Evolutionary conservation across 2,797 vertebrate genomes (phyloP).

Genomic region (Pseudochirops corinnae): DNA sequence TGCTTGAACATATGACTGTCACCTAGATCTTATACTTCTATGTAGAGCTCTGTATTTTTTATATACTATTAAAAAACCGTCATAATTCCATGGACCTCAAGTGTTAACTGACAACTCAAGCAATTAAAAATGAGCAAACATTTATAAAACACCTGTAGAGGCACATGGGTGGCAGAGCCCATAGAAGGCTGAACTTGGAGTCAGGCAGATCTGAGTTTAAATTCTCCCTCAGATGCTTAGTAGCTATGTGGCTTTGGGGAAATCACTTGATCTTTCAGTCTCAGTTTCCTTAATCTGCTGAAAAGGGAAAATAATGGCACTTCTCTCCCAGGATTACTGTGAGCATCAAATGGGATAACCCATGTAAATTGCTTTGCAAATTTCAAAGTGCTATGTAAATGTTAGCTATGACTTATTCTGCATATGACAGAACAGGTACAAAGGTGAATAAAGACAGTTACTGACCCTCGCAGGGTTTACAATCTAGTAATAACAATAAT

Average conservation of each 20-base stretch:
- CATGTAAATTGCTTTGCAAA: background rate
- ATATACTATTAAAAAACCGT: background rate
- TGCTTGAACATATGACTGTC: background rate
- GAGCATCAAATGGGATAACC: background rate
- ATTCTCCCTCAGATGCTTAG: background rate
- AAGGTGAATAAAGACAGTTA: background rate
- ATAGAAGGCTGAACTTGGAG: background rate
- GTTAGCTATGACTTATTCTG: background rate
- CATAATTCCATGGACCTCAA: background rate
- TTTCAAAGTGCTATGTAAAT: background rate
- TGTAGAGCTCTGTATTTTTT: background rate
- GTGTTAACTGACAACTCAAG: background rate
- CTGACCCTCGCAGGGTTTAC: background rate
- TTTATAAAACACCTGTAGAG: background rate
- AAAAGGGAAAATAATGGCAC: background rate
- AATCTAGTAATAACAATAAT: background rate
- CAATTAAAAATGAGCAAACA: background rate
- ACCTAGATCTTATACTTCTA: background rate
- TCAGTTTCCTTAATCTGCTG: background rate
- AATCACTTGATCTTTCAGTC: background rate
- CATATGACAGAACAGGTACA: background rate
- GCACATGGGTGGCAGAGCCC: background rate
- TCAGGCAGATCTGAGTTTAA: background rate
- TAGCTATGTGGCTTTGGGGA: background rate
- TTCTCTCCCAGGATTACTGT: background rate